Conservation (phyloP, 2,888 invertebrate genomes). For the Palloptera scutellata region DNA sequence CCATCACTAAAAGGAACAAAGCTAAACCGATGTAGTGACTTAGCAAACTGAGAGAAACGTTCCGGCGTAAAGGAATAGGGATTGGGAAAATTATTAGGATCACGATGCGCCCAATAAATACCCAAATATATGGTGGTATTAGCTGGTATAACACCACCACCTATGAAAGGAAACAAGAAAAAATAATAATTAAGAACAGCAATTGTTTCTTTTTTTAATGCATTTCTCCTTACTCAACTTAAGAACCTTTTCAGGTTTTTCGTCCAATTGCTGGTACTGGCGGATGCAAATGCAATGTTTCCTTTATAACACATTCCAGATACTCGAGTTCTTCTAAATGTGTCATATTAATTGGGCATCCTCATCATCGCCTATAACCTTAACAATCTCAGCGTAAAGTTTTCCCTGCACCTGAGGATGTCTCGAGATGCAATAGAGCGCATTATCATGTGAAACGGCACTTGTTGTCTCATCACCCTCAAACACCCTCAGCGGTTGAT, state of each 20-base stretch:
- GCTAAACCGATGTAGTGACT: slow-evolving; percentile 44
- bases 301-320: slow-evolving; percentile 73
- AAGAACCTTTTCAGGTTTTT: slow-evolving; percentile 66
- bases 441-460: slow-evolving; percentile 50
- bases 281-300: slow-evolving; percentile 70
- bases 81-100: slow-evolving; percentile 47
- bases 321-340: slow-evolving; percentile 50
- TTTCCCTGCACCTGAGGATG: slow-evolving; percentile 50
- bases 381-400: slow-evolving; percentile 46
- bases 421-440: slow-evolving; percentile 48
- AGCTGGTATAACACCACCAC: slow-evolving; percentile 43
- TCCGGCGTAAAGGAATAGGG: slow-evolving; percentile 52
- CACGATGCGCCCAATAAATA: slow-evolving; percentile 45
- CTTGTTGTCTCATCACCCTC: slow-evolving; percentile 59
- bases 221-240: slow-evolving; percentile 63
- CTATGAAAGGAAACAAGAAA: neutral
- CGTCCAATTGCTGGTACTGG: slow-evolving; percentile 72
- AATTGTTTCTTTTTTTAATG: too few relatives aligned
- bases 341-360: slow-evolving; percentile 37
- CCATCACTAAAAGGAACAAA: slow-evolving; percentile 57
- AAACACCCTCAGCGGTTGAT: slow-evolving; percentile 67
- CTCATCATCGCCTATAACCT: slow-evolving; percentile 47
- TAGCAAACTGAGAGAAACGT: slow-evolving; percentile 63
- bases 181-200: neutral
- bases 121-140: slow-evolving; percentile 49